Conservation (phyloP, 2,888 invertebrate species). For the Acheta domesticus region DNA sequence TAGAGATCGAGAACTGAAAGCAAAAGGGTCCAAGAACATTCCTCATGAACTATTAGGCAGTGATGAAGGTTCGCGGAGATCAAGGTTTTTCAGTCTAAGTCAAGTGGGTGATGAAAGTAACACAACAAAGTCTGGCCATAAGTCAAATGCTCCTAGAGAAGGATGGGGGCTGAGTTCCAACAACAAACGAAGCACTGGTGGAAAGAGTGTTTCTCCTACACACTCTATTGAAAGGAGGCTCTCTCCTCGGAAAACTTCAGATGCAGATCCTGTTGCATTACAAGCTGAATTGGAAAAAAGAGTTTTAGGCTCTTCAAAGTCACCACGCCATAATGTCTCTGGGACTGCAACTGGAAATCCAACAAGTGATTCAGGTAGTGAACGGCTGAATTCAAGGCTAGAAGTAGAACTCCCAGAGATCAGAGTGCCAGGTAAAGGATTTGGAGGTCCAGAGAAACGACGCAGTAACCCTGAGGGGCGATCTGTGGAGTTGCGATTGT, state of each 20-base stretch:
- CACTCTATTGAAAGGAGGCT: not conserved
- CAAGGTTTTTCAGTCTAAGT: conserved; percentile 18
- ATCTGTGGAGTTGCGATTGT: conserved; percentile 35
- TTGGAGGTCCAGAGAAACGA: not conserved
- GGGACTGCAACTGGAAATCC: not conserved
- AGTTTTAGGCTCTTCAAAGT: not conserved
- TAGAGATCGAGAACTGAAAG: not conserved
- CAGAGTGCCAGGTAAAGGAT: not conserved
- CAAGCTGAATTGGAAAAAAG: not conserved
- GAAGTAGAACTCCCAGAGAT: not conserved
- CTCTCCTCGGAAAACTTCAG: not conserved
- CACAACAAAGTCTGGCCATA: not conserved
- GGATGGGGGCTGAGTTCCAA: not conserved
- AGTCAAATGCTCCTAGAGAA: not conserved
- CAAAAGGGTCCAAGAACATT: not conserved
- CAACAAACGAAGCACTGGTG: not conserved
- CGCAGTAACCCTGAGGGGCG: not conserved
- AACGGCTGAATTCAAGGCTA: not conserved
- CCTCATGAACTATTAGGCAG: not conserved
- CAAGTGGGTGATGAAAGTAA: not conserved
- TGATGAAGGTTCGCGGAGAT: not conserved
- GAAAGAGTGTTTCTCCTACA: not conserved
- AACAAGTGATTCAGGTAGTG: not conserved
- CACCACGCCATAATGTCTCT: not conserved
- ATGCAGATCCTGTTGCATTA: not conserved